Base-by-base conservation (phyloP, 2,888 invertebrate genomes). In the Masnerella sp. region DNA sequence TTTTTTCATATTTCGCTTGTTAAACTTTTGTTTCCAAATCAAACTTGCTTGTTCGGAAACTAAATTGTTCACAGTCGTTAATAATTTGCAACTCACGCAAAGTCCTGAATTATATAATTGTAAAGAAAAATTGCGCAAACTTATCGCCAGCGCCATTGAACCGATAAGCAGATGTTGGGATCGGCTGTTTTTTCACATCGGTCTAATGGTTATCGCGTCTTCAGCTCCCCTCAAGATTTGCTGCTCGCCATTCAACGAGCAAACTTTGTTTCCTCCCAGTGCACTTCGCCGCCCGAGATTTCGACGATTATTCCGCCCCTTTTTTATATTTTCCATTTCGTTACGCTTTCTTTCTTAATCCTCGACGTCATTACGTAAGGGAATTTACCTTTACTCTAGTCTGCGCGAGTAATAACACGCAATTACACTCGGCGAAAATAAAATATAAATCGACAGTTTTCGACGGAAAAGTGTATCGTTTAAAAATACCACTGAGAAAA, bases 171-270 rank as follows among this genome's bases (percentile, higher is more conserved):
- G 64, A 64, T 69, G 52, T 65, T 14, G 47, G 18, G 45, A 59
- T 61, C 45, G 58, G 45, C 32, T 47, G 42, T 18, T 58, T 69
- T 65, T 74, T 64, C 47, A 22, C 45, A 32, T 28, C 52, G 9
- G 17, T 64, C 47, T 74, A 65, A 69, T 69, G 58, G 68, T 74
- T 69, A 74, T 74, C 49, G 65, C 49, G 38, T 59, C 52, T 49
- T 74, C 56, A 45, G 25, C 49, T 62, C 59, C 40, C 51, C 51
- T 45, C 25, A 62, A 62, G 73, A 68, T 62, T 68, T 64, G 43
- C 64, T 40, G 47, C 38, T 73, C 40, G 38, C 58, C 34, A 42
- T 68, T 67, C 68, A 52, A 51, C 56, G 73, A 68, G 52, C 34
- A 71, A 73, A 73, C 61, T 68, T 61, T 68, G 62, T 64, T 68